Evolutionary conservation across 2,113 vertebrate genomes (phyloP).

Genomic region (Phyllopteryx taeniolatus): DNA sequence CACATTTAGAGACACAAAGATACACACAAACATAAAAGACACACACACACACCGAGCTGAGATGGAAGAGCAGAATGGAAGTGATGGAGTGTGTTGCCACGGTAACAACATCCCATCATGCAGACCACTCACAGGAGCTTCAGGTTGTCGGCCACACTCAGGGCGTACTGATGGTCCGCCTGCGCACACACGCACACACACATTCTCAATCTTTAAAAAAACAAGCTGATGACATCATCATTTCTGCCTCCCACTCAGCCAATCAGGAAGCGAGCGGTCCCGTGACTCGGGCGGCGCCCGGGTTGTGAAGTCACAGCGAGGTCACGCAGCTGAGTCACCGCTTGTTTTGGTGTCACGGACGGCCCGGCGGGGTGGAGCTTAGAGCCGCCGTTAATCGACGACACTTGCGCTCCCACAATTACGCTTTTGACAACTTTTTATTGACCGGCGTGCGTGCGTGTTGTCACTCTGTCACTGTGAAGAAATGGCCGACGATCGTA

Average conservation of each 20-base stretch:
- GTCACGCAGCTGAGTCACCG: neutral
- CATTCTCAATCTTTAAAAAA: neutral
- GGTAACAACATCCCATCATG: slow-evolving; percentile 28
- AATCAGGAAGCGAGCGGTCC: neutral
- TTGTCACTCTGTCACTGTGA: no score
- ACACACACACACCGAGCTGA: slow-evolving; percentile 8
- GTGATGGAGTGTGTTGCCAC: slow-evolving; percentile 19
- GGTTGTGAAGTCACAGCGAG: neutral
- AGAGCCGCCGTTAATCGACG: no score
- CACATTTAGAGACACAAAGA: neutral
- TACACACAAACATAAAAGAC: neutral
- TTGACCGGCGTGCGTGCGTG: neutral
- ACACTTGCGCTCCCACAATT: neutral
- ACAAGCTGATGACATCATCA: neutral
- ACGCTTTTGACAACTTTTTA: neutral
- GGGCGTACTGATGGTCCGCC: slow-evolving; percentile 75
- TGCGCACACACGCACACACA: slow-evolving; percentile 39
- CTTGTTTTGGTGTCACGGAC: neutral
- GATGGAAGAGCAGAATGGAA: slow-evolving; percentile 13
- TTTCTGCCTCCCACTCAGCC: neutral
- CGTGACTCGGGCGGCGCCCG: neutral
- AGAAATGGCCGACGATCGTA: no score
- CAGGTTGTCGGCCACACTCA: slow-evolving; percentile 73
- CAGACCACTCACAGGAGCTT: slow-evolving; percentile 71
- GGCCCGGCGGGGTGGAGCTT: neutral